Evolutionary conservation across 2,888 invertebrate genomes (phyloP).

Genomic region (Neuroscelio doddi): DNA sequence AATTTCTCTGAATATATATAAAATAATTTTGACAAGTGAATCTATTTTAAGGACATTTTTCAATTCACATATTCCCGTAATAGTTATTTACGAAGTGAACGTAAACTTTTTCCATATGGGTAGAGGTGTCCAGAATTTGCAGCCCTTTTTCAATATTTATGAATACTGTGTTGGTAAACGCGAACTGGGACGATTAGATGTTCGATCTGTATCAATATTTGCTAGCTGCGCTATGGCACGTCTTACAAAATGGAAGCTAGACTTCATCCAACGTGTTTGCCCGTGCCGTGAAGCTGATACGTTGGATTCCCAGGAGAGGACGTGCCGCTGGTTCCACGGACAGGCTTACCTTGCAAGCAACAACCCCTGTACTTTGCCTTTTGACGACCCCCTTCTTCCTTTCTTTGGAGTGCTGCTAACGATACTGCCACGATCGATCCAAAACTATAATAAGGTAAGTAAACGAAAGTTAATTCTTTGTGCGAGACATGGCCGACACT

Average conservation of each 20-base stretch:
- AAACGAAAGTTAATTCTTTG: constrained; percentile 55
- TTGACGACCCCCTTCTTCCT: constrained; percentile 20
- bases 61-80: not conserved
- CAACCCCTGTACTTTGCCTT: constrained; percentile 48
- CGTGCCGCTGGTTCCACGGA: constrained; percentile 65
- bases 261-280: constrained; percentile 58
- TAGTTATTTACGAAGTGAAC: not conserved
- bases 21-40: not conserved
- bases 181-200: constrained; percentile 64
- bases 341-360: constrained; percentile 64
- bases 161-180: constrained; percentile 62
- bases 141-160: constrained; percentile 47
- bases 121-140: constrained; percentile 8
- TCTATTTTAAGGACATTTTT: not conserved
- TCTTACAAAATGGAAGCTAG: constrained; percentile 61
- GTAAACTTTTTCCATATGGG: not conserved
- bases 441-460: constrained; percentile 57
- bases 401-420: constrained; percentile 29
- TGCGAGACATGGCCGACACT: constrained; percentile 22
- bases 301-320: constrained; percentile 66
- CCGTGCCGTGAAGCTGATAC: constrained; percentile 55
- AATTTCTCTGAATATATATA: too few relatives aligned
- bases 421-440: constrained; percentile 54
- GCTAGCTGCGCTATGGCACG: constrained; percentile 58
- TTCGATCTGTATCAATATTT: constrained; percentile 70